Evolutionary conservation across 2,797 vertebrate genomes (phyloP).

Genomic region (Poecilia wingei): DNA sequence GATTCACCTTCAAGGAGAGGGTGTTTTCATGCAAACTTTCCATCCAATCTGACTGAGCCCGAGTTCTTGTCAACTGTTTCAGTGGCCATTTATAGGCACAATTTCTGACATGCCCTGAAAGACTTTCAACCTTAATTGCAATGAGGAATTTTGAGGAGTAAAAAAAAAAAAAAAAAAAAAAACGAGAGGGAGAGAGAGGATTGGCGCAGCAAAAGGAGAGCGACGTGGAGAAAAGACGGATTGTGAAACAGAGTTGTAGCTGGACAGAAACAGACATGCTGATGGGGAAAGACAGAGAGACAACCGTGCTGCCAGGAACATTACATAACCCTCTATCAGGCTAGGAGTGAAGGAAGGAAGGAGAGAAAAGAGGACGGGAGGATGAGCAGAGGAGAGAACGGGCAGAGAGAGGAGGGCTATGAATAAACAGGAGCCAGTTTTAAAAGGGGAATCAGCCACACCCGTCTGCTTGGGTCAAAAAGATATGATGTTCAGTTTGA

Average conservation of each 20-base stretch:
- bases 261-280: slow-evolving; percentile 36
- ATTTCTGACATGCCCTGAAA: background rate
- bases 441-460: slow-evolving; percentile 14
- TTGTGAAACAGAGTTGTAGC: slow-evolving; percentile 24
- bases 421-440: slow-evolving; percentile 29
- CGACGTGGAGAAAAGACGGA: background rate
- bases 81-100: background rate
- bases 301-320: slow-evolving; percentile 39
- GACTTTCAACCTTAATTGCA: background rate
- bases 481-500: background rate
- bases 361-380: slow-evolving; percentile 13
- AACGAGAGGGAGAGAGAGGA: background rate
- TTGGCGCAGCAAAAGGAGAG: slow-evolving; percentile 16
- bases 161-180: background rate
- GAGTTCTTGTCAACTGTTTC: background rate
- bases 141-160: background rate
- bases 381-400: slow-evolving; percentile 23
- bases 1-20: background rate
- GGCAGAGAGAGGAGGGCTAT: slow-evolving; percentile 27
- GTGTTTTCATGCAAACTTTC: background rate
- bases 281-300: slow-evolving; percentile 20
- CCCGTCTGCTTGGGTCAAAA: slow-evolving; percentile 18
- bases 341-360: slow-evolving; percentile 19
- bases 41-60: too few relatives aligned
- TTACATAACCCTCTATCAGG: slow-evolving; percentile 56